A percentile compares a stretch with the other conserved stretches of the same genome.
phyloP scores from a whole-genome alignment of 2,113 vertebrate genomes.

The Mungos mungo region DNA sequence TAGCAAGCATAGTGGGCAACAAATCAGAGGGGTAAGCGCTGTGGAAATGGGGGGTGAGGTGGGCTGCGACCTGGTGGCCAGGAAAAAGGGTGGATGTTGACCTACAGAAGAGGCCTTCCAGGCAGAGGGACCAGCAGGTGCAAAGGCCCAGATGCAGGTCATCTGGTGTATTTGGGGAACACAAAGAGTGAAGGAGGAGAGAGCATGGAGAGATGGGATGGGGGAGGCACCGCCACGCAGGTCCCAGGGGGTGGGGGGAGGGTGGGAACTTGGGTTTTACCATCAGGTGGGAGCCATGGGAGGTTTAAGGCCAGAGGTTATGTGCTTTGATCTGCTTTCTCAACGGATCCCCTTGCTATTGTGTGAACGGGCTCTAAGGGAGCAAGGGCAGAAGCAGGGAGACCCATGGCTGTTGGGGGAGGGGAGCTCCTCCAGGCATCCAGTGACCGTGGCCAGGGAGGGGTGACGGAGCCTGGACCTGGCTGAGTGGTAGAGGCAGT shows the following conservation, averaged over 20 bases:
- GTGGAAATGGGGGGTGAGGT: neutral
- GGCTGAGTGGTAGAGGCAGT: accelerated
- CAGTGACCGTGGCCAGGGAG: neutral
- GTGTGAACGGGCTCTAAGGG: neutral
- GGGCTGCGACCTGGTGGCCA: accelerated
- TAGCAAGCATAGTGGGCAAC: accelerated
- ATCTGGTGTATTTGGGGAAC: neutral
- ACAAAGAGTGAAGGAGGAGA: too few species aligned
- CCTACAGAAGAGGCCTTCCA: neutral
- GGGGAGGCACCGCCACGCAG: accelerated
- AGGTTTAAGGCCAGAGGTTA: neutral
- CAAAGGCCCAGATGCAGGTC: neutral
- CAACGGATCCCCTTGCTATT: neutral
- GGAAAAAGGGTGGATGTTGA: neutral
- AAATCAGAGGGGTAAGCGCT: accelerated
- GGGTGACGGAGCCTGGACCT: neutral
- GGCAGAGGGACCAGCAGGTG: neutral
- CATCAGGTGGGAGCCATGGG: neutral
- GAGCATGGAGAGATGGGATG: neutral
- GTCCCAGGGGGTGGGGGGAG: accelerated
- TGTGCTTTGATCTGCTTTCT: neutral
- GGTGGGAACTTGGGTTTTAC: neutral
- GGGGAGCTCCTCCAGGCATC: neutral
- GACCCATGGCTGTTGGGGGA: neutral
- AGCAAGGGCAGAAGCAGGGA: neutral